Conservation (phyloP, 2,113 vertebrate genomes). For the Caranx ignobilis region DNA sequence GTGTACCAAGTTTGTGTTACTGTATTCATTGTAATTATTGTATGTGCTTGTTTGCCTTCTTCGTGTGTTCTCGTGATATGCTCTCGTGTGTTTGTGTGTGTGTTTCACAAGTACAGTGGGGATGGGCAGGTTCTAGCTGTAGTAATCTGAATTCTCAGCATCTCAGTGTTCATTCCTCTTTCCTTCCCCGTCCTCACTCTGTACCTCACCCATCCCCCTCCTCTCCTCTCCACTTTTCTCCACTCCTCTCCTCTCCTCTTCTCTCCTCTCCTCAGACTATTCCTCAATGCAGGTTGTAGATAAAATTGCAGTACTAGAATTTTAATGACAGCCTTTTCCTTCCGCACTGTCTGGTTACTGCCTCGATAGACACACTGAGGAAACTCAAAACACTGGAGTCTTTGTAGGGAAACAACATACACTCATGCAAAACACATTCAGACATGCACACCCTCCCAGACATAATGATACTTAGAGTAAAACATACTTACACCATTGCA, state of each 20-base stretch:
- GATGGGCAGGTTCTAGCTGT: slow-evolving; percentile 53
- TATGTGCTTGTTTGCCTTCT: slow-evolving; percentile 8
- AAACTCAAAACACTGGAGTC: slow-evolving; percentile 1
- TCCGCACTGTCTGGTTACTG: slow-evolving; percentile 46
- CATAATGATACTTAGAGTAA: neutral
- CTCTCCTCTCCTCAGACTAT: slow-evolving; percentile 45
- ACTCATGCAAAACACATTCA: slow-evolving; percentile 3
- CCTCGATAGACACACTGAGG: slow-evolving; percentile 29
- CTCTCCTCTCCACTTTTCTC: slow-evolving; percentile 32
- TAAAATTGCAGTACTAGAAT: slow-evolving; percentile 68
- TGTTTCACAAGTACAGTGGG: slow-evolving; percentile 23
- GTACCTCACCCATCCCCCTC: slow-evolving; percentile 57
- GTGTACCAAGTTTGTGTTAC: slow-evolving; percentile 35
- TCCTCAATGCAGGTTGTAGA: slow-evolving; percentile 55
- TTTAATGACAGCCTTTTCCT: slow-evolving; percentile 61
- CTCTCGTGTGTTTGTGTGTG: slow-evolving; percentile 18
- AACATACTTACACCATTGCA: neutral
- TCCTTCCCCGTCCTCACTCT: slow-evolving; percentile 30
- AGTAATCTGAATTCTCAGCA: slow-evolving; percentile 71
- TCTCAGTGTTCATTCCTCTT: slow-evolving; percentile 50
- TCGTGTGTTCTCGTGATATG: neutral
- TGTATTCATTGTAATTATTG: neutral
- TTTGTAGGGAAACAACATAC: slow-evolving; percentile 35
- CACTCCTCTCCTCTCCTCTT: slow-evolving; percentile 44
- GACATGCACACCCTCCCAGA: slow-evolving; percentile 1